Conservation (phyloP, 92 coral and sea anemone species). For the Porites lobata region DNA sequence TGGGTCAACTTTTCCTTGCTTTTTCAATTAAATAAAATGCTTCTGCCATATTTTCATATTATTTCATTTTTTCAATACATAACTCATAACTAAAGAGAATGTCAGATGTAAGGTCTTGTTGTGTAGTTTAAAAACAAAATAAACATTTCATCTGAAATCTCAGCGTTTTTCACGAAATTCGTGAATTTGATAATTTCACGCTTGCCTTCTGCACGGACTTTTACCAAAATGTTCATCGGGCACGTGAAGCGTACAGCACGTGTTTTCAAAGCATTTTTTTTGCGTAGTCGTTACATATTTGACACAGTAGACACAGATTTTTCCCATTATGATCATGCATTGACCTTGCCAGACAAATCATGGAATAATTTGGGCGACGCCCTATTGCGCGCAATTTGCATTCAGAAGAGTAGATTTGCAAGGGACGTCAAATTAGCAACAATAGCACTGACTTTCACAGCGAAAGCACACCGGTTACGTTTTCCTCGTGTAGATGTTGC, state of each 20-base stretch:
- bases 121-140: background rate
- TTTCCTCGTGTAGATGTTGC: no score
- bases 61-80: background rate
- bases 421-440: background rate
- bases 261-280: no score
- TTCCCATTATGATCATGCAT: background rate
- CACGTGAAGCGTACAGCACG: no score
- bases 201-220: no score
- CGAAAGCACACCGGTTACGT: background rate
- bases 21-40: background rate
- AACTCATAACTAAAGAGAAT: background rate
- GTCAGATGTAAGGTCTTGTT: background rate
- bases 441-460: background rate
- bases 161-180: no score
- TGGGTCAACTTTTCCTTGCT: constrained; percentile 1
- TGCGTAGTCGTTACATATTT: constrained; percentile 3
- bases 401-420: background rate
- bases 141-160: no score
- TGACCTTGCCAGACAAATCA: no score
- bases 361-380: no score
- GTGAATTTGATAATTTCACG: no score
- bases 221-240: no score
- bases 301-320: constrained; percentile 1
- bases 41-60: background rate
- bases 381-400: constrained; percentile 3